Evolutionary conservation across 2,888 invertebrate species (phyloP), one percentile per base, ranked within the genome.

Genomic region (Leptinotarsa haldemani): DNA sequence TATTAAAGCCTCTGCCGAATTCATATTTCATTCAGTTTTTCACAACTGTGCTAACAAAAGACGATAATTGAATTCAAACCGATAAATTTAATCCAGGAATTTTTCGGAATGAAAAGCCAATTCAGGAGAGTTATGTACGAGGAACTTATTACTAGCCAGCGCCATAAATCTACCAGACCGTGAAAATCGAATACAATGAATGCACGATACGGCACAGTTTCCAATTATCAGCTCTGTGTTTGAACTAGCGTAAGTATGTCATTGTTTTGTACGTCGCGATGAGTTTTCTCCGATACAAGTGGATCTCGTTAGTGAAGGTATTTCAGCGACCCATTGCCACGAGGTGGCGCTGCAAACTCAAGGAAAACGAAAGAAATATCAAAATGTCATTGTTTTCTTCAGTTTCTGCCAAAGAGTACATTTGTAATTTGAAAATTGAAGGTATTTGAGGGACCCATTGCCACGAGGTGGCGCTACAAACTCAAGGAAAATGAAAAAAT

Each of bases 181-280:
- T 70, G 73, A 69, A 71, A 75, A 75, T 75, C 72, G 64, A 50
- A 61, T 71, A 74, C 68, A 68, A 70, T 65, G 71, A 65, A 71
- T 65, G 52, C 52, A 52, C 50, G 48, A 12, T 3, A 48, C 20
- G 22, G 25, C 66, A 52, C 13, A 66, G 50, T 48, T 61, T 61
- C 61, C 61, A 61, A 61, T 61, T 61, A 61, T 30, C 61, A n/a
- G n/a, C 50, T 15, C 50, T 16, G 2, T 40, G 61, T 61, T 61
- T 40, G 30, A 30, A 40, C 61, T 30, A 30, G 18, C 30, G 61
- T 40, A 61, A 61, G 61, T 61, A 30, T 30, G 61, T 61, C 61
- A 18, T 61, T 30, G 30, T 61, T 16, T n/a, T 30, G n/a, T 40
- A 40, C 40, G 40, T 40, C 40, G 40, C 40, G 7, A 40, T 40